Evolutionary conservation across 2,113 vertebrate genomes (phyloP), one percentile per base, ranked within the genome.

Genomic region (Mixornis gularis): DNA sequence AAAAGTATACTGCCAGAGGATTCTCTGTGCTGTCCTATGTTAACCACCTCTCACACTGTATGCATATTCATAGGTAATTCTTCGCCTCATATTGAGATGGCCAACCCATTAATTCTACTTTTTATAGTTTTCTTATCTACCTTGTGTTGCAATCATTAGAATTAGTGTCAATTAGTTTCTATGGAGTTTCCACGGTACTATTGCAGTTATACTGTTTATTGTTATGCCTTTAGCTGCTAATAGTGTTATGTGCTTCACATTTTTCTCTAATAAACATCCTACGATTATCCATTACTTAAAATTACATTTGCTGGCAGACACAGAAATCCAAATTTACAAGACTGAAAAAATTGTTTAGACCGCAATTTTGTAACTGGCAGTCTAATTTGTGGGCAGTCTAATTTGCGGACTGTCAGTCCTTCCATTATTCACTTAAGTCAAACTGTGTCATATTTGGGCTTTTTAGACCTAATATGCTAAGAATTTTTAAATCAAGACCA

Each of bases 211-310:
- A 56, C 19, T 84, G 70, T 87, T 94, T 82, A 65, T 68, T 89
- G 30, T 80, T 94, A 84, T 19, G 91, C 36, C 77, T 94, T 92
- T 44, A 68, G 85, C 77, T 90, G 72, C 80, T 89, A 81, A 95
- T 81, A 89, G 80, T 78, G 62, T 59, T 73, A 90, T 5, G 26
- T 17, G 40, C 68, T 78, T 86, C 83, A 84, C 40, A 59, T 71
- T 90, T 89, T 92, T 92, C 69, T 32, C 69, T 84, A 68, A 94
- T 64, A 74, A 95, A 52, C 89, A 92, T 71, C 77, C 53, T 79
- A 91, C 44, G 93, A 95, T 93, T 90, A 94, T 40, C 91, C 89
- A 92, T 91, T 90, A 92, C 36, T 63, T 76, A 81, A 83, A 92
- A 86, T 86, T 92, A 71, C 80, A 70, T 92, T 94, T 92, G 49